A percentile compares a stretch with the other conserved stretches of the same genome.
These are phyloP conservation scores for Eremobia ochroleuca DNA, from an alignment of 2,888 invertebrate species.

Conservation along the genomic window DNA sequence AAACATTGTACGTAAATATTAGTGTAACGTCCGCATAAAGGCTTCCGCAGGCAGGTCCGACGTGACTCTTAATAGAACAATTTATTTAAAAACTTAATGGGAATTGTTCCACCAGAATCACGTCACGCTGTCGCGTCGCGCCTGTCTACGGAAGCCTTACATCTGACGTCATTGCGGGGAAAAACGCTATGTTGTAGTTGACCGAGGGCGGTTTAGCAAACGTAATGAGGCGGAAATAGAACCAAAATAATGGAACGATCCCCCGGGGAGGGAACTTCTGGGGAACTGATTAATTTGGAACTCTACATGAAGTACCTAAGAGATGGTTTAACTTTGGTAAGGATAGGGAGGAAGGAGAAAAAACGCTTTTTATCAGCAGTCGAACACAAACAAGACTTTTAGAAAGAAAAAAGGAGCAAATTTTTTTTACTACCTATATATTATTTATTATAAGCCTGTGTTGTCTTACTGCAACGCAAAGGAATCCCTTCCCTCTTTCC, in stretches of 20 bases:
- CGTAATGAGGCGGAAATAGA: constrained; percentile 45
- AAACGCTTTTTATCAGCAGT: neutral
- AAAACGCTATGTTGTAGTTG: constrained; percentile 34
- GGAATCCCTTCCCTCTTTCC: too few relatives aligned
- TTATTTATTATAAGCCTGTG: too few relatives aligned
- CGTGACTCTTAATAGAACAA: neutral
- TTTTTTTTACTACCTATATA: too few relatives aligned
- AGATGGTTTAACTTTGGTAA: neutral
- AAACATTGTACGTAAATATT: constrained; percentile 46
- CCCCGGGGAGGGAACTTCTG: neutral
- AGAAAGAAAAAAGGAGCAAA: too few relatives aligned
- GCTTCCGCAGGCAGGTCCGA: neutral
- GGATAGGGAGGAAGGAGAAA: neutral
- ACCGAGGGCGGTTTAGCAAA: constrained; percentile 37
- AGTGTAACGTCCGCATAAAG: neutral
- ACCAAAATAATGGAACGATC: constrained; percentile 28
- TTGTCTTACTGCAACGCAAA: too few relatives aligned
- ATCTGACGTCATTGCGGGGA: constrained; percentile 21
- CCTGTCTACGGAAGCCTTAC: neutral
- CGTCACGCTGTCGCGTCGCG: neutral
- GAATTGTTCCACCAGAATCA: neutral
- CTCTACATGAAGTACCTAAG: neutral
- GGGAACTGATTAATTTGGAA: constrained; percentile 21
- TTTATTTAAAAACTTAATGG: neutral
- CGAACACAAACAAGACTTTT: neutral